These are phyloP conservation scores for Caenorhabditis remanei DNA, from an alignment of 1,140 invertebrate genomes.

Conservation along the genomic window DNA sequence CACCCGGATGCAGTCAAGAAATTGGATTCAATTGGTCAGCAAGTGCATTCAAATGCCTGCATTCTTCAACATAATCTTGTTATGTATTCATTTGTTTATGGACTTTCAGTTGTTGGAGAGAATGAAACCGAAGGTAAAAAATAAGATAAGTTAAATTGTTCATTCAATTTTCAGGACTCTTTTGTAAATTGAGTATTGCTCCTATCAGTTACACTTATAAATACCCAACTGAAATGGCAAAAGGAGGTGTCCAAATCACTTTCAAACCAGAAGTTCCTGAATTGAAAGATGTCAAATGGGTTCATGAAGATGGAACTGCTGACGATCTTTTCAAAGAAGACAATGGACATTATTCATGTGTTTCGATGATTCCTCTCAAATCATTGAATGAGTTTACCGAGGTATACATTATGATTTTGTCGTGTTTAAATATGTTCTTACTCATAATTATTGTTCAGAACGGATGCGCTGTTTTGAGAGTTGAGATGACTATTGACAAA, in stretches of 20 bases:
- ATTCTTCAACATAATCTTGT: conserved; percentile 35
- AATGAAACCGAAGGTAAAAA: background rate
- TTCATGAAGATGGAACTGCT: background rate
- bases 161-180: background rate
- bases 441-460: background rate
- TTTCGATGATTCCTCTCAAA: background rate
- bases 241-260: conserved; percentile 15
- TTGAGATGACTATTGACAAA: conserved; percentile 28
- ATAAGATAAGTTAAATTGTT: background rate
- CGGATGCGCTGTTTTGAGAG: background rate
- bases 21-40: background rate
- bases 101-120: background rate
- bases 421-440: background rate
- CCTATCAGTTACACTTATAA: background rate
- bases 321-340: background rate
- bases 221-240: conserved; percentile 11
- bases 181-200: background rate
- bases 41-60: background rate
- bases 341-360: background rate
- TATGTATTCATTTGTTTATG: conserved; percentile 18
- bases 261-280: conserved; percentile 26
- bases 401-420: background rate
- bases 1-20: conserved; percentile 13
- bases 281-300: conserved; percentile 32
- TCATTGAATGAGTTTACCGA: background rate